These are phyloP conservation scores for Venturia canescens DNA, from an alignment of 1,140 invertebrate species.

Conservation along the genomic window DNA sequence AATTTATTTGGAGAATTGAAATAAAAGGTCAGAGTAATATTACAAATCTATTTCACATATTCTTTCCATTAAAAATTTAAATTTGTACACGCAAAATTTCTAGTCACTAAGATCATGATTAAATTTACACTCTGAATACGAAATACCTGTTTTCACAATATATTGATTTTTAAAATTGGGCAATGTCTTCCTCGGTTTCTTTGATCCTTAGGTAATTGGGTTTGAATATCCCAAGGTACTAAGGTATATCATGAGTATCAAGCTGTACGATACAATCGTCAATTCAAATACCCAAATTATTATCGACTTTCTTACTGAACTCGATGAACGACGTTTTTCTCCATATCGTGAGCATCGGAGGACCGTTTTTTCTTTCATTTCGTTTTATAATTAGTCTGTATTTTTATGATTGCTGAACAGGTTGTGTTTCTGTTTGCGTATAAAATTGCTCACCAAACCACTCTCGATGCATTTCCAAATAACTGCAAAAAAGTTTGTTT, in stretches of 20 bases:
- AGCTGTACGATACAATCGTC: background rate
- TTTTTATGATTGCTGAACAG: constrained; percentile 32
- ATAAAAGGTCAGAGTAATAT: background rate
- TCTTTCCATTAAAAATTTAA: background rate
- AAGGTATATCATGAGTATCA: background rate
- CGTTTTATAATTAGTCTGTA: constrained; percentile 19
- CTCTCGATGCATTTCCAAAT: constrained; percentile 81
- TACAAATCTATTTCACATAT: background rate
- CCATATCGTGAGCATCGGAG: background rate
- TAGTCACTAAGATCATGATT: constrained; percentile 27
- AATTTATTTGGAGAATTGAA: background rate
- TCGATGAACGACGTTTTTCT: background rate
- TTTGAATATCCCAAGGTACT: background rate
- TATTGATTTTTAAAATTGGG: constrained; percentile 26
- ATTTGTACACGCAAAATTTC: constrained; percentile 26
- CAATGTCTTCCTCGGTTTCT: background rate
- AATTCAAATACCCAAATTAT: background rate
- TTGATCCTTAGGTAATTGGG: background rate
- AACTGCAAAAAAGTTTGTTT: constrained; percentile 74
- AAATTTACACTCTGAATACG: constrained; percentile 22
- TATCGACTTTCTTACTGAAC: background rate
- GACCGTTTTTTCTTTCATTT: background rate
- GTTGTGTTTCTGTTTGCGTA: constrained; percentile 64
- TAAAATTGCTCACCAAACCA: constrained; percentile 83
- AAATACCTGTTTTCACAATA: constrained; percentile 34